Evolutionary conservation across 1,140 invertebrate genomes (phyloP), one percentile per base, ranked within the genome.

Genomic region (Diorhabda elongata): DNA sequence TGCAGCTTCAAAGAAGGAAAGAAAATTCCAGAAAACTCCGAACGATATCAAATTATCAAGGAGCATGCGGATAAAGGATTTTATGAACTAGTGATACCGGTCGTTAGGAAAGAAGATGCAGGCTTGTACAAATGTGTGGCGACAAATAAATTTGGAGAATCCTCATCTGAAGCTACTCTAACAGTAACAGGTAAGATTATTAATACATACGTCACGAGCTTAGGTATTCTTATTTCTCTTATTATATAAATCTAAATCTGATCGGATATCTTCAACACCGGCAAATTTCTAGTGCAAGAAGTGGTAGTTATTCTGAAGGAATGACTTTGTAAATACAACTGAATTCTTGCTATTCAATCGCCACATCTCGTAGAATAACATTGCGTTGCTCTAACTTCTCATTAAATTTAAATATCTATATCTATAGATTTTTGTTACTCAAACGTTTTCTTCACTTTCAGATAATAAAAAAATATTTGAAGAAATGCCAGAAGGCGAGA

Each of bases 81-180:
- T 75, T 97, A 95, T 83, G 93, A 97, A 80, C 76, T 99, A 42
- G 88, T 97, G 2, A 96, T 99, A 71, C 86, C 89, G 0, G 88
- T 95, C 71, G 93, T 97, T 0, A 87, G 85, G 64, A 85, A 86
- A 42, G 77, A 84, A 8, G 97, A 99, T 82, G 92, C 91, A 47
- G 98, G 97, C 6, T 85, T 86, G 41, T 99, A 99, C 83, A 89
- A 90, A 61, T 97, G 94, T 78, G 88, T 88, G 2, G 96, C 95
- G 5, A 87, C 83, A 2, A 99, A 99, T 80, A 89, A 87, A 61
- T 90, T 88, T 75, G 96, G 96, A 0, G 88, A 92, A 73, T 88
- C 87, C 4, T 85, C 85, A 3, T 91, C 91, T 60, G 89, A 92
- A 74, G 94, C 90, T 1, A 85, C 81, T 2, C 88, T 97, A 4